A percentile compares a stretch with the other conserved stretches of the same genome.
phyloP scores from a whole-genome alignment of 2,113 vertebrate species.

The Scomber japonicus region DNA sequence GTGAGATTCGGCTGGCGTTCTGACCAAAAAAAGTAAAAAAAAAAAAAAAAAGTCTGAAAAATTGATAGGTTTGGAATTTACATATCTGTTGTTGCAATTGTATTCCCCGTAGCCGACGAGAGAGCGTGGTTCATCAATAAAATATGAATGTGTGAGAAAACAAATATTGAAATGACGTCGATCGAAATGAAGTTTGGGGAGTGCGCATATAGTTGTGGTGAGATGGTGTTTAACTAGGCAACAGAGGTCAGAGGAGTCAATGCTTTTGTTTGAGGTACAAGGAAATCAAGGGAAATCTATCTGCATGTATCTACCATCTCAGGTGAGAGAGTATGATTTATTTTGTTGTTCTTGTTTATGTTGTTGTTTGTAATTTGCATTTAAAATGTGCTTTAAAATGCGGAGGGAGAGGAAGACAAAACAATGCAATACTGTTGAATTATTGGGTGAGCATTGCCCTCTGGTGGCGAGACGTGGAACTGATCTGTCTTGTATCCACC shows the following conservation, averaged over 20 bases:
- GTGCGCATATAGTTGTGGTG: neutral
- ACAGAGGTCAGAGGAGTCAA: constrained; percentile 56
- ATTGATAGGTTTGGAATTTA: constrained; percentile 68
- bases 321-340: constrained; percentile 57
- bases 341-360: constrained; percentile 59
- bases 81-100: constrained; percentile 63
- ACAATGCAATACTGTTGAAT: constrained; percentile 20
- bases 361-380: constrained; percentile 67
- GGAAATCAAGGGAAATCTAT: constrained; percentile 44
- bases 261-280: constrained; percentile 22
- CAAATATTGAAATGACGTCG: constrained; percentile 43
- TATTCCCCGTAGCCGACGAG: constrained; percentile 49
- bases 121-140: constrained; percentile 66
- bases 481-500: neutral
- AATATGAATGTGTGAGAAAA: constrained; percentile 53
- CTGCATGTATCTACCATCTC: constrained; percentile 48
- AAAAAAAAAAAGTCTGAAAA: constrained; percentile 59
- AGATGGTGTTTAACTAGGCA: constrained; percentile 15
- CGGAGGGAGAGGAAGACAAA: constrained; percentile 15
- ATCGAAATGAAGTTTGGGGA: constrained; percentile 46
- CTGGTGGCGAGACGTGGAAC: constrained; percentile 68
- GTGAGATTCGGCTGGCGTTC: constrained; percentile 44
- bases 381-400: constrained; percentile 45
- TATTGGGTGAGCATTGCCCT: constrained; percentile 76
- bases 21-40: constrained; percentile 15